Base-by-base conservation (phyloP, 2,888 invertebrate species). In the Melinopterus prodromus region DNA sequence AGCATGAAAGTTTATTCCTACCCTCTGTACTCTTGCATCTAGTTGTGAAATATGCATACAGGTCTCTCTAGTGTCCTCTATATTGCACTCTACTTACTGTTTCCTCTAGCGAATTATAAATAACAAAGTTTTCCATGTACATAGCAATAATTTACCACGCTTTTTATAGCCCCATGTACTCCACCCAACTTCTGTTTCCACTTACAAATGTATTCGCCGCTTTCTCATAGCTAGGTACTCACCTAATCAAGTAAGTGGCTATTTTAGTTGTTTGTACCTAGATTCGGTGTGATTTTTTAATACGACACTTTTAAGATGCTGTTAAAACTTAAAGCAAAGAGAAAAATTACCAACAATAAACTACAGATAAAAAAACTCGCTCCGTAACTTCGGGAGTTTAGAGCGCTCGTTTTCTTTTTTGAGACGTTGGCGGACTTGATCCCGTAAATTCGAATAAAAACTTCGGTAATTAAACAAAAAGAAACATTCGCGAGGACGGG, bases 91-190 rank as follows among this genome's bases (percentile, higher is more conserved):
- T 53, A 53, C 53, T 9, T 53, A 7, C 53, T 9, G 3, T 3
- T 26, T 9, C 53, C 53, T 7, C 53, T 53, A 2, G 53, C 53
- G 12, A 80, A 80, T 79, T 80, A 80, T 80, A 79, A 80, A 80
- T 80, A 79, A 79, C 77, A 77, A 80, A 80, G 69, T 79, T 78
- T 6, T 12, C 12, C 5, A 12, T 53, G 53, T 12, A 53, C 12
- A 6, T 53, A 53, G 7, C 26, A 26, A 26, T 26, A 26, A 26
- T 26, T 26, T 26, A 26, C 26, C 26, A 26, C 26, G 3, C 26
- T 2, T 26, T 26, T 26, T 26, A 26, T 26, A 26, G 2, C 26
- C 26, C 3, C 3, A 26, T 26, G 26, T 26, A 26, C 26, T 26
- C 26, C 26, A 26, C 1, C 2, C 26, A 26, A 26, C 2, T 26